Percentiles rank a stretch among this genome's conserved stretches.
phyloP scores from a whole-genome alignment of 2,797 vertebrate species.

The Clarias pachynema region DNA sequence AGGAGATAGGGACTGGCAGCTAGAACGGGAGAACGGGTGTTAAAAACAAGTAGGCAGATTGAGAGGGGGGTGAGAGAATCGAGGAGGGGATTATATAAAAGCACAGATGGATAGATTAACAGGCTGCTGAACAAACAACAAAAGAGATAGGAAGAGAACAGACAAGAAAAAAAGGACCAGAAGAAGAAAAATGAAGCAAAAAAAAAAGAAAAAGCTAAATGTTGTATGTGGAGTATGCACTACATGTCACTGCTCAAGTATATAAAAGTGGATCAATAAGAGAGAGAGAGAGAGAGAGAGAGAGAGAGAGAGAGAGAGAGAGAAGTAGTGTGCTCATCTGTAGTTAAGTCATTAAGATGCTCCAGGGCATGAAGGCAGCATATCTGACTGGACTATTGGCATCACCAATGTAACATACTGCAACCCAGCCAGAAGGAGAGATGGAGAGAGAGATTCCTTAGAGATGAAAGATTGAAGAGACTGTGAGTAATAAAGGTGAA shows the following conservation, averaged over 20 bases:
- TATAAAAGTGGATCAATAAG: neutral
- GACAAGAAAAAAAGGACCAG: constrained; percentile 20
- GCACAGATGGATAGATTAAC: constrained; percentile 55
- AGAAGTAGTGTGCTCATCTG: constrained; percentile 11
- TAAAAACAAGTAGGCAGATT: constrained; percentile 37
- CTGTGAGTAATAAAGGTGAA: constrained; percentile 62
- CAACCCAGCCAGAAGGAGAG: constrained; percentile 26
- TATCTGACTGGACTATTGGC: constrained; percentile 37
- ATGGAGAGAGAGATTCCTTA: neutral
- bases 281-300: constrained; percentile 40
- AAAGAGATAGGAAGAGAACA: constrained; percentile 29
- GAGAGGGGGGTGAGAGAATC: constrained; percentile 36
- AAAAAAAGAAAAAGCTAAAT: constrained; percentile 14
- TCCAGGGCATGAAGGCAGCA: constrained; percentile 35
- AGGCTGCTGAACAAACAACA: constrained; percentile 40
- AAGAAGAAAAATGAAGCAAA: constrained; percentile 52
- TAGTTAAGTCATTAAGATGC: constrained; percentile 38
- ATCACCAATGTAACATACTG: constrained; percentile 34
- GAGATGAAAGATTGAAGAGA: constrained; percentile 29
- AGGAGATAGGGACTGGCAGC: constrained; percentile 33
- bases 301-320: constrained; percentile 2
- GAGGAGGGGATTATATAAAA: constrained; percentile 40
- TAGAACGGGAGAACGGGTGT: neutral
- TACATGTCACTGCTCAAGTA: neutral
- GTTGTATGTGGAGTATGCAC: neutral